Evolutionary conservation across 2,888 invertebrate species (phyloP), one percentile per base, ranked within the genome.

Genomic region (Tillus elongatus): DNA sequence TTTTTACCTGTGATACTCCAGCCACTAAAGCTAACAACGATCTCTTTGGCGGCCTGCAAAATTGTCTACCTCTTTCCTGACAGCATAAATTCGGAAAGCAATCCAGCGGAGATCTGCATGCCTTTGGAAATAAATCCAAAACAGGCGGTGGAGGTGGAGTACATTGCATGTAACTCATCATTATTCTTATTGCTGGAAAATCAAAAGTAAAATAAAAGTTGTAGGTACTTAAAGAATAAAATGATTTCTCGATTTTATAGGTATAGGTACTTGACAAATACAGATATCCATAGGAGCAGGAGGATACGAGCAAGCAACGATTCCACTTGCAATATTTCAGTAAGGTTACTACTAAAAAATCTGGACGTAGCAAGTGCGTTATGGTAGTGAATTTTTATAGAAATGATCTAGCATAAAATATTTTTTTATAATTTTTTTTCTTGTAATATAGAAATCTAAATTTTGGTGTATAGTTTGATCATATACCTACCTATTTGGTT

Each of bases 21-120:
- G 78, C 77, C 33, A 83, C 66, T 37, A 82, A 58, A 0, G 80
- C 73, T 13, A 83, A 62, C 2, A 85, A 57, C 9, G 83, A 83
- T 48, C 78, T 73, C 56, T 77, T 80, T 16, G 84, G 81, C 4
- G 84, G 82, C 30, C 84, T 70, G 53, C 85, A 85, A 50, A 76
- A 73, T 47, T 77, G 77, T 50, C 74, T 73, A 3, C 80, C 80
- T 29, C 75, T 75, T 62, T 85, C 85, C 47, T 84, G 83, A 44
- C 85, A 85, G 57, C 84, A 85, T 40, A 85, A 67, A 63, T 83
- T 83, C 4, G 85, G 84, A 60, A 84, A 82, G 58, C 85, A 85
- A 60, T 84, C 83, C 2, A 82, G 68, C 9, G 77, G 77, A 3
- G 76, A 77, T 42, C 73, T 73, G 58, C 85, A 85, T 14, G 72